phyloP scores from a whole-genome alignment of 1,140 invertebrate genomes.

The Drosophila malerkotliana region DNA sequence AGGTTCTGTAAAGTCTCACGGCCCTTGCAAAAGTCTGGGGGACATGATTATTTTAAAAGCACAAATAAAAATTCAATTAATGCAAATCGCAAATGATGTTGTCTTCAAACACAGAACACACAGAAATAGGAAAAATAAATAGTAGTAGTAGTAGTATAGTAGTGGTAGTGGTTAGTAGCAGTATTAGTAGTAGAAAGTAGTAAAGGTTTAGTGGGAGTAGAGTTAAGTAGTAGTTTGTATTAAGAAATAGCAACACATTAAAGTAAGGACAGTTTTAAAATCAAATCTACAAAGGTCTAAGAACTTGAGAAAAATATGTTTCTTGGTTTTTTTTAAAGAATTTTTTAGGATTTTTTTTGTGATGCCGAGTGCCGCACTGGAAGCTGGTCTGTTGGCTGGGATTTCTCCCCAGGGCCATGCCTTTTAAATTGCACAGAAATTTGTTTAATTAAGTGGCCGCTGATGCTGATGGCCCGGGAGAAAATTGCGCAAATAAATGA shows the following conservation, averaged over 20 bases:
- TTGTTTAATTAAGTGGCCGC: conserved; percentile 76
- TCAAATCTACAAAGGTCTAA: conserved; percentile 55
- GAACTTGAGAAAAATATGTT: conserved; percentile 36
- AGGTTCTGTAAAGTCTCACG: conserved; percentile 90
- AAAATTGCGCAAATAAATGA: conserved; percentile 68
- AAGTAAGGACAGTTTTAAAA: conserved; percentile 47
- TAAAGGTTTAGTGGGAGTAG: conserved; percentile 47
- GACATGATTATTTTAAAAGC: conserved; percentile 84
- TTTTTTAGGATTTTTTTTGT: conserved; percentile 13
- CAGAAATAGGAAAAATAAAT: conserved; percentile 37
- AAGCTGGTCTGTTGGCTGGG: conserved; percentile 42
- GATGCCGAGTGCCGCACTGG: conserved; percentile 51
- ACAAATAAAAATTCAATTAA: conserved; percentile 83
- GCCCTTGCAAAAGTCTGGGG: conserved; percentile 91
- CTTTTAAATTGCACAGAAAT: conserved; percentile 74
- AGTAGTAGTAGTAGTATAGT: conserved; percentile 37
- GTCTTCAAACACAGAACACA: conserved; percentile 52
- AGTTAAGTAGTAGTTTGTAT: conserved; percentile 38
- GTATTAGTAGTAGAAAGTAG: conserved; percentile 59
- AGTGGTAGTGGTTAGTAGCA: conserved; percentile 35
- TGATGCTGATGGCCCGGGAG: conserved; percentile 48
- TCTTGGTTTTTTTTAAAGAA: conserved; percentile 7
- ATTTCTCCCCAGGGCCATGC: conserved; percentile 43
- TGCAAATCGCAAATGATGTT: conserved; percentile 76
- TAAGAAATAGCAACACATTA: conserved; percentile 72